Conservation (phyloP, 2,113 vertebrate species). For the Syngnathus scovelli region DNA sequence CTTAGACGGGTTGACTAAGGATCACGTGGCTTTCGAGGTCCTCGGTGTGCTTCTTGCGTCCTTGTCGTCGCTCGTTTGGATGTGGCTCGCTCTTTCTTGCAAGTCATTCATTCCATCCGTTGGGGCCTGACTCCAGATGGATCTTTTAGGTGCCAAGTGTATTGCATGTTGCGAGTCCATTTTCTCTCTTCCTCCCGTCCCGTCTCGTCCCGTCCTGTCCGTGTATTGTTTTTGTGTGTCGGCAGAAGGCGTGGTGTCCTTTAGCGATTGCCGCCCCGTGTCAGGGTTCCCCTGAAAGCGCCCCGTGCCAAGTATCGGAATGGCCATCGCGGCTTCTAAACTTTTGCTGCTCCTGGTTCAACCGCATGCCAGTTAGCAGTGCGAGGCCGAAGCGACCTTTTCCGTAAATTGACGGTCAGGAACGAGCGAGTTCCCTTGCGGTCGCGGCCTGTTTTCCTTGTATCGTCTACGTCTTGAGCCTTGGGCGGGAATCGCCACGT, state of each 20-base stretch:
- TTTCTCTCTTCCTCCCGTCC: slow-evolving; percentile 59
- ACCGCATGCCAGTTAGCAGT: too few relatives aligned
- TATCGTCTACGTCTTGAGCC: too few relatives aligned
- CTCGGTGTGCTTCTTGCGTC: slow-evolving; percentile 40
- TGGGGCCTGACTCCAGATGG: slow-evolving; percentile 59
- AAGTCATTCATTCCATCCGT: slow-evolving; percentile 63
- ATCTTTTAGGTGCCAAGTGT: slow-evolving; percentile 65
- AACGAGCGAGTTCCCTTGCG: too few relatives aligned
- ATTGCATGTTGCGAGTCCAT: slow-evolving; percentile 59
- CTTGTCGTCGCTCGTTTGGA: slow-evolving; percentile 18
- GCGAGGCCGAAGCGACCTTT: too few relatives aligned
- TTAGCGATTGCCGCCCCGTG: slow-evolving; percentile 34
- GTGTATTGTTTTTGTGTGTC: slow-evolving; percentile 61
- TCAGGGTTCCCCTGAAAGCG: background rate
- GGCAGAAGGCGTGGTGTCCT: slow-evolving; percentile 6
- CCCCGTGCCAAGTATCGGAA: too few relatives aligned
- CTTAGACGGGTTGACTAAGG: slow-evolving; percentile 63
- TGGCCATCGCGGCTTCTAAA: too few relatives aligned
- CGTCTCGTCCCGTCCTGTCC: slow-evolving; percentile 56
- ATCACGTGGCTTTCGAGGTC: slow-evolving; percentile 39
- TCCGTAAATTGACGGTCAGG: too few relatives aligned
- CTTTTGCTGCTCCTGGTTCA: too few relatives aligned
- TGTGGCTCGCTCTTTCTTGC: background rate
- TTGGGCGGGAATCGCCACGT: too few relatives aligned
- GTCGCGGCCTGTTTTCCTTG: too few relatives aligned